A percentile compares a stretch with the other conserved stretches of the same genome.
These are phyloP conservation scores for Camponotus pennsylvanicus DNA, from an alignment of 1,140 invertebrate genomes.

Conservation along the genomic window DNA sequence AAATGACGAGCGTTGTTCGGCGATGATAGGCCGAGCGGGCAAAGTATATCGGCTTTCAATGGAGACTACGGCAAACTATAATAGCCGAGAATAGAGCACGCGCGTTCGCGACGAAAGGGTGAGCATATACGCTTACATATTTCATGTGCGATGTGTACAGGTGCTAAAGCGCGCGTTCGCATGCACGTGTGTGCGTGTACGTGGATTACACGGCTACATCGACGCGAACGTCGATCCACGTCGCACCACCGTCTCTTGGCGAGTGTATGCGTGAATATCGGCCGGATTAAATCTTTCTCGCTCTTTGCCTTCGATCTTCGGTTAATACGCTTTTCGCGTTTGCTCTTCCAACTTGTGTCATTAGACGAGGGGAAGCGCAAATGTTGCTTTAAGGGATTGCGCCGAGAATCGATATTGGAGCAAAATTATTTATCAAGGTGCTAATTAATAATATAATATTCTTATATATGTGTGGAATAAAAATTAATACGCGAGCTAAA, in stretches of 20 bases:
- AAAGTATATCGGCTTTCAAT: constrained; percentile 52
- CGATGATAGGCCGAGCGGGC: constrained; percentile 23
- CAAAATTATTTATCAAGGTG: background rate
- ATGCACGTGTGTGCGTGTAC: constrained; percentile 29
- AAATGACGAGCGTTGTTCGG: constrained; percentile 1
- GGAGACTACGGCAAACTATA: constrained; percentile 55
- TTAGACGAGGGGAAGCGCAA: constrained; percentile 19
- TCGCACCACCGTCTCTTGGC: background rate
- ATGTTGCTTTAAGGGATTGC: background rate
- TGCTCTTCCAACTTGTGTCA: constrained; percentile 52
- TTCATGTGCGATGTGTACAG: constrained; percentile 77
- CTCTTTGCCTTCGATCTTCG: constrained; percentile 39
- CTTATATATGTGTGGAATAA: background rate
- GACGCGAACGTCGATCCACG: constrained; percentile 4
- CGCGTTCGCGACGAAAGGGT: constrained; percentile 66
- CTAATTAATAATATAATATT: background rate
- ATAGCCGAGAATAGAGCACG: constrained; percentile 59
- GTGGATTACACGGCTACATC: constrained; percentile 26
- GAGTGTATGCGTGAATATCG: constrained; percentile 15
- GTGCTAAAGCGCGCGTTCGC: constrained; percentile 62
- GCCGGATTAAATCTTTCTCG: constrained; percentile 56
- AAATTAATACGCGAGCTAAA: background rate
- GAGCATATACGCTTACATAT: constrained; percentile 75
- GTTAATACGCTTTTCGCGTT: constrained; percentile 39
- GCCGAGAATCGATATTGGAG: background rate